These are phyloP conservation scores for Acanthis flammea DNA, from an alignment of 2,797 vertebrate species.

Conservation along the genomic window DNA sequence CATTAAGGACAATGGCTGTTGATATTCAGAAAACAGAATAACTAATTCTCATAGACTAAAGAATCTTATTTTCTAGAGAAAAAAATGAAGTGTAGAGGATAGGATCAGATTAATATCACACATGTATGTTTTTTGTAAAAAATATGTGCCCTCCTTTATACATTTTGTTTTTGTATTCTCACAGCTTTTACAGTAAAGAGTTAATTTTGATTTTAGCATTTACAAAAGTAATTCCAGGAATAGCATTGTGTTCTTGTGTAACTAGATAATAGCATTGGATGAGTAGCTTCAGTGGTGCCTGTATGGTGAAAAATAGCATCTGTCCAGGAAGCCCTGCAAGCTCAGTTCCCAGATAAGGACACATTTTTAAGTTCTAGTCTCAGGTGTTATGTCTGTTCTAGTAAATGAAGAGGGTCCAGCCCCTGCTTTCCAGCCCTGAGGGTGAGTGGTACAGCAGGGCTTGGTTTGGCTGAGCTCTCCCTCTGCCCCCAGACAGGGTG, in stretches of 20 bases:
- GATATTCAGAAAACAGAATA: background rate
- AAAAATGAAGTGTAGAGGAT: background rate
- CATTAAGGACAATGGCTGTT: background rate
- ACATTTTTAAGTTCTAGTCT: rapidly evolving
- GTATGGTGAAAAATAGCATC: background rate
- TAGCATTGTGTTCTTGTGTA: background rate
- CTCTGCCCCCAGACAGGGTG: too few relatives aligned
- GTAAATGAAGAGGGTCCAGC: rapidly evolving
- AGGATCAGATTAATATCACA: background rate
- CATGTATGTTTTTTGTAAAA: background rate
- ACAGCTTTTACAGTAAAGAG: background rate
- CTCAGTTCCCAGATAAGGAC: background rate
- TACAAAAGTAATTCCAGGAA: background rate
- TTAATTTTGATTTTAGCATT: background rate
- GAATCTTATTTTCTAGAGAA: background rate
- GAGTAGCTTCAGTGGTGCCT: background rate
- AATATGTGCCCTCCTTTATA: background rate
- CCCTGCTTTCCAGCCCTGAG: background rate
- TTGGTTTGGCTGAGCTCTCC: background rate
- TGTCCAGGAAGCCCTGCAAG: background rate
- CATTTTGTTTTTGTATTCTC: background rate
- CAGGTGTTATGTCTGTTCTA: background rate
- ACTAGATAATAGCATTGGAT: background rate
- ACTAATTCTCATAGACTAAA: background rate
- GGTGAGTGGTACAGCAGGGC: too few relatives aligned